Evolutionary conservation across 2,888 invertebrate species (phyloP), one percentile per base, ranked within the genome.

Genomic region (Adelphocoris suturalis): DNA sequence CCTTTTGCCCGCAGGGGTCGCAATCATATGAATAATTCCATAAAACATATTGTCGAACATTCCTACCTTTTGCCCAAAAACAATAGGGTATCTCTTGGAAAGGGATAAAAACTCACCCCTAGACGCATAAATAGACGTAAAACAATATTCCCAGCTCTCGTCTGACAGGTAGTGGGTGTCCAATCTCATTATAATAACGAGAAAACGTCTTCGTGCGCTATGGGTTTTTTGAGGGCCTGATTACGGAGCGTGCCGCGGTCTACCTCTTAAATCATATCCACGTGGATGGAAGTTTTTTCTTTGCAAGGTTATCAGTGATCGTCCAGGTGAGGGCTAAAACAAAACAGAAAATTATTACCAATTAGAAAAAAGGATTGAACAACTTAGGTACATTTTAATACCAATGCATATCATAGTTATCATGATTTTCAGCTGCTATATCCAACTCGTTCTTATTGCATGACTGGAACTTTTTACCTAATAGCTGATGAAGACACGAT

Each of bases 121-220:
- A 68, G 68, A 68, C 68, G 68, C 68, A 68, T 68, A 68, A 68
- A 68, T 68, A 68, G 68, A 68, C 68, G 68, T 68, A 68, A 68
- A 68, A 68, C 68, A 68, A 68, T 68, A 68, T 68, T 68, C 68
- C 23, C 27, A 12, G 23, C 0, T 27, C 57, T n/a, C n/a, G 5
- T 57, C 27, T 68, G 68, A 68, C 68, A 68, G 68, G 68, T 68
- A 68, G 68, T 68, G 68, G 68, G 68, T 68, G 68, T 68, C 68
- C 27, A 12, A 68, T 68, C 68, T 68, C 27, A 68, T 68, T 68
- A 68, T 68, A 68, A 68, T 68, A 68, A 68, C 23, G 68, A 68
- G 68, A 23, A 68, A 27, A 27, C 68, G 0, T 23, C 68, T 68
- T 68, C 68, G 68, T 68, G 68, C 68, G 68, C 68, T 68, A 68